Evolutionary conservation across 2,888 invertebrate species (phyloP), one percentile per base, ranked within the genome.

Genomic region (Hypomecis punctinalis): DNA sequence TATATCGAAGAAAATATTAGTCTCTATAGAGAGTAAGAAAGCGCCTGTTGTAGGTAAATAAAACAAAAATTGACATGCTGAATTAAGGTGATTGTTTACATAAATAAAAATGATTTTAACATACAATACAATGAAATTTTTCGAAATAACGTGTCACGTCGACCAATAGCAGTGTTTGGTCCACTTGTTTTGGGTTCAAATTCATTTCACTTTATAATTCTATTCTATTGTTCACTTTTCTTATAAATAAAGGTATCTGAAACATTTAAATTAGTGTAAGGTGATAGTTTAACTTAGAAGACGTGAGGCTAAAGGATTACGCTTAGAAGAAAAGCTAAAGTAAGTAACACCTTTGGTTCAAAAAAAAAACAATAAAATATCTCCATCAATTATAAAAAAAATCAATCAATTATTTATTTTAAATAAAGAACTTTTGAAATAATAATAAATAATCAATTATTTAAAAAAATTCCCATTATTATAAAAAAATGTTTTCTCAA

Each of bases 221-320:
- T 54, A 73, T 73, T 73, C 69, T 54, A 73, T 73, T 73, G 73
- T 73, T 61, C n/a, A 11, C 43, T 43, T 64, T 57, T 52, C 70
- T 62, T 71, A 73, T 73, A 73, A 70, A 73, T 73, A 70, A 61
- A 51, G 49, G 48, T 53, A 54, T 42, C 53, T 48, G 5, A 46
- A 51, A 43, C 42, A 66, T 40, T 45, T 61, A 56, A 43, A 49
- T 66, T 52, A 71, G 61, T 69, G 7, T 45, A 40, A n/a, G 48
- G 60, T 56, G 49, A 56, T 40, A 46, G n/a, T 51, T 51, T 46
- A 37, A 53, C 13, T 43, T 5, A 47, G 23, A 60, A 49, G 7
- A 43, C 47, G 36, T 13, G 37, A 35, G n/a, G 13, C 8, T 7
- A 35, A 53, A 35, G 46, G 39, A 10, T 35, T 0, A 36, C 6